Percentiles rank a stretch among this genome's conserved stretches.
These are phyloP conservation scores for Pheosia gnoma DNA, from an alignment of 2,888 invertebrate species.

Conservation along the genomic window DNA sequence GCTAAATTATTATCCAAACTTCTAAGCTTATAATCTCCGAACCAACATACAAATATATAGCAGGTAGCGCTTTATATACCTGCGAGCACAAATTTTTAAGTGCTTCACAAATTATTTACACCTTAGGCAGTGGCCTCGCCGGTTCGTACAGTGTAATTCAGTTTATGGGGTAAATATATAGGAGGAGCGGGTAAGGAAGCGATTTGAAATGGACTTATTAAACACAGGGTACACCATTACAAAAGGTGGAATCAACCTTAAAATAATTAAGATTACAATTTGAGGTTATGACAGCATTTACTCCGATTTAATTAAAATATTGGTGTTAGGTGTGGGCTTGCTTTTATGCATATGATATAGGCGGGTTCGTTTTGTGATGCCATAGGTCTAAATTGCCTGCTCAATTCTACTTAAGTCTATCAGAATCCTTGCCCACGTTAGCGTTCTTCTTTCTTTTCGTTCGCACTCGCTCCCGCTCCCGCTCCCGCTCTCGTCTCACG, in stretches of 20 bases:
- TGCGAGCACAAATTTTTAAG: constrained; percentile 42
- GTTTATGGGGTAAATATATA: constrained; percentile 14
- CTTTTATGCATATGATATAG: too few relatives aligned
- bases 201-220: too few relatives aligned
- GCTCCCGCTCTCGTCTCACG: constrained; percentile 3
- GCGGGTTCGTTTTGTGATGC: too few relatives aligned
- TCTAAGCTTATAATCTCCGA: constrained; percentile 27
- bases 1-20: constrained; percentile 14
- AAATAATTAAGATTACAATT: background rate
- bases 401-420: too few relatives aligned
- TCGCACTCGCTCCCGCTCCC: constrained; percentile 6
- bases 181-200: background rate
- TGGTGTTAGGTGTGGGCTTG: too few relatives aligned
- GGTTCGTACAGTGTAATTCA: constrained; percentile 27
- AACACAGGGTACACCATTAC: too few relatives aligned
- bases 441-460: too few relatives aligned
- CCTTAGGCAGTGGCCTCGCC: constrained; percentile 43
- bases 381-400: too few relatives aligned
- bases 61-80: constrained; percentile 28
- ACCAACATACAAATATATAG: constrained; percentile 24
- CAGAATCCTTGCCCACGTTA: too few relatives aligned
- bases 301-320: too few relatives aligned
- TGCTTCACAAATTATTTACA: constrained; percentile 47
- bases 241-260: background rate
- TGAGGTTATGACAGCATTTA: too few relatives aligned